These are phyloP conservation scores for Galerucella pusilla DNA, from an alignment of 2,888 invertebrate genomes.

Conservation along the genomic window DNA sequence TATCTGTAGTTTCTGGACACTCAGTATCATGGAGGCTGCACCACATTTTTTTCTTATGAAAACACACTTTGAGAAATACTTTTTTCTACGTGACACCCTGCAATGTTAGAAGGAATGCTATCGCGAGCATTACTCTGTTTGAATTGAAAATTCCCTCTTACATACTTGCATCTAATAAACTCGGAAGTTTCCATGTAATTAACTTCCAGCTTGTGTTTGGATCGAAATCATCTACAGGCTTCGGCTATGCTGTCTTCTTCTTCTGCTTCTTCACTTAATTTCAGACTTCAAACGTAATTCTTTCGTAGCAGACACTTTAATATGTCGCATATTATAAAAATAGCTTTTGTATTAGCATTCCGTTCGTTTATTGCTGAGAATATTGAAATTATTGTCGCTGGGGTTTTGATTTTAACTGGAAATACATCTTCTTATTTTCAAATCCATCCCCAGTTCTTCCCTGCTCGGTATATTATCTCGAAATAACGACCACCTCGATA, in stretches of 20 bases:
- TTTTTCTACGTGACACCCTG: slow-evolving; percentile 17
- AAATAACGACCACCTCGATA: no score
- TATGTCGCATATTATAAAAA: background rate
- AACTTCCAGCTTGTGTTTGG: slow-evolving; percentile 61
- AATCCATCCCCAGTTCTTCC: no score
- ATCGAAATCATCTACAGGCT: slow-evolving; percentile 38
- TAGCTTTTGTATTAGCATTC: background rate
- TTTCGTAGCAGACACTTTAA: background rate
- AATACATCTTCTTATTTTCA: no score
- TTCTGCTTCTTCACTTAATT: background rate
- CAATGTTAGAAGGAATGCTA: slow-evolving; percentile 55
- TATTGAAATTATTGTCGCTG: background rate
- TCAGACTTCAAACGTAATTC: slow-evolving; percentile 6
- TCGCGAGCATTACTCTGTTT: slow-evolving; percentile 61
- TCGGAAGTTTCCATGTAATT: slow-evolving; percentile 66
- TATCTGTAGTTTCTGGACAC: no score
- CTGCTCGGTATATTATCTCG: no score
- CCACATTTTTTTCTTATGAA: background rate
- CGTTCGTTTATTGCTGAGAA: background rate
- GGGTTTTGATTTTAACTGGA: no score
- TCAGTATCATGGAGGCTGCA: background rate
- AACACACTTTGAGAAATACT: background rate
- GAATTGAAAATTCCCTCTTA: slow-evolving; percentile 66
- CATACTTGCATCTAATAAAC: slow-evolving; percentile 67
- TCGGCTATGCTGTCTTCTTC: slow-evolving; percentile 12